A percentile compares a stretch with the other conserved stretches of the same genome.
These are phyloP conservation scores for Drosophila tristis DNA, from an alignment of 1,140 invertebrate genomes.

Conservation along the genomic window DNA sequence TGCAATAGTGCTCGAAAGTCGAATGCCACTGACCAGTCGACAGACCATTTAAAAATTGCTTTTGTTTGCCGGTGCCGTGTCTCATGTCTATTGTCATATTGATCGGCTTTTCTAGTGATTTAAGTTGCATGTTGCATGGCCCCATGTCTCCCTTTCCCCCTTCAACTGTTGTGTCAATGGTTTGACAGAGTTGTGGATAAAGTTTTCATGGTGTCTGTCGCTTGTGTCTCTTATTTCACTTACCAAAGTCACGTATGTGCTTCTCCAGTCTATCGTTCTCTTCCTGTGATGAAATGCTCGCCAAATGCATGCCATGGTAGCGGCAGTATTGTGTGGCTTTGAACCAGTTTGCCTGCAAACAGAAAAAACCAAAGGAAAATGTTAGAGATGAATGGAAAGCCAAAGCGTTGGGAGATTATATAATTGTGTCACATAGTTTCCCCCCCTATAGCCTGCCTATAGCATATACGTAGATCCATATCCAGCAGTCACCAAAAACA, in stretches of 20 bases:
- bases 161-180: background rate
- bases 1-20: constrained; percentile 13
- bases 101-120: constrained; percentile 56
- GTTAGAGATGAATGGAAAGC: constrained; percentile 24
- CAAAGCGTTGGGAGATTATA: constrained; percentile 41
- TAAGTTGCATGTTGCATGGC: constrained; percentile 34
- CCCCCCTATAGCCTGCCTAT: background rate
- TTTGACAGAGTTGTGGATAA: constrained; percentile 8
- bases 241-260: constrained; percentile 92
- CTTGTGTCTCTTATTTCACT: constrained; percentile 46
- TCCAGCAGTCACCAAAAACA: constrained; percentile 1
- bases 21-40: constrained; percentile 24
- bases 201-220: constrained; percentile 15
- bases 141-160: background rate
- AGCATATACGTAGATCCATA: too few species aligned
- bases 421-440: constrained; percentile 52
- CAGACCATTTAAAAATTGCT: constrained; percentile 15
- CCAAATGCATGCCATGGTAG: constrained; percentile 96
- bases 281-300: constrained; percentile 94
- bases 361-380: background rate
- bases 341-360: constrained; percentile 94
- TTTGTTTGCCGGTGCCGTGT: constrained; percentile 31
- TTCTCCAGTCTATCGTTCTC: constrained; percentile 94
- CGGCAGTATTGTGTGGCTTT: constrained; percentile 95
- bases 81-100: constrained; percentile 46